These are phyloP conservation scores for Larimichthys crocea DNA, from an alignment of 2,113 vertebrate species.

Conservation along the genomic window DNA sequence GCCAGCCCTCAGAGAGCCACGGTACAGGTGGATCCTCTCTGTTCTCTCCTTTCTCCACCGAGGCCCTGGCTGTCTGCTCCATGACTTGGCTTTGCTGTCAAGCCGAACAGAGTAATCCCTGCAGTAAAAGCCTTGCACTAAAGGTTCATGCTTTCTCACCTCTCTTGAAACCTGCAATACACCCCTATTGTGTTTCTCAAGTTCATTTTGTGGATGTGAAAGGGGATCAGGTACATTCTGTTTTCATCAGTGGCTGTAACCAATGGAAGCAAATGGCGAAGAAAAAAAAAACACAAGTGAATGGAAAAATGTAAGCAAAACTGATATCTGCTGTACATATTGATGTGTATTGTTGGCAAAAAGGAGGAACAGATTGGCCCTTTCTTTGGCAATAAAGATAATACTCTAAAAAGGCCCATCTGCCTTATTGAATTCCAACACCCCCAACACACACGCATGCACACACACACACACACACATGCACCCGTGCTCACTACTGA, in stretches of 20 bases:
- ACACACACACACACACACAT: conserved; percentile 10
- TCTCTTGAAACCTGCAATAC: conserved; percentile 49
- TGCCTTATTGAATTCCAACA: conserved; percentile 77
- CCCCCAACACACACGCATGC: conserved; percentile 1
- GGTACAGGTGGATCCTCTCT: conserved; percentile 76
- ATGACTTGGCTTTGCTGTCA: conserved; percentile 65
- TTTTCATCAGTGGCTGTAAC: conserved; percentile 60
- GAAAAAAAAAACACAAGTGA: conserved; percentile 38
- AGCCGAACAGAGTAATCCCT: conserved; percentile 69
- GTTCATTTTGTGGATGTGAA: conserved; percentile 67
- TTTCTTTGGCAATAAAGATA: conserved; percentile 77
- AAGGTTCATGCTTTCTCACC: conserved; percentile 60
- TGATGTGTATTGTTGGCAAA: conserved; percentile 62
- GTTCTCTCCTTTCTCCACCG: conserved; percentile 55
- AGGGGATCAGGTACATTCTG: conserved; percentile 54
- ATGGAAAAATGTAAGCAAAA: conserved; percentile 41
- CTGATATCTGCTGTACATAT: conserved; percentile 55
- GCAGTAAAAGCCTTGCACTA: conserved; percentile 56
- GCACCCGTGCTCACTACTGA: conserved; percentile 30
- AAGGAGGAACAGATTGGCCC: conserved; percentile 70
- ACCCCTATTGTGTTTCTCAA: conserved; percentile 43
- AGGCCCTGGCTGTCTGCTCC: conserved; percentile 59
- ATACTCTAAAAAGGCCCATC: conserved; percentile 82
- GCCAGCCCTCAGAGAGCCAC: conserved; percentile 64
- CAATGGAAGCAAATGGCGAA: conserved; percentile 46